These are phyloP conservation scores for Magallana angulata DNA, from an alignment of 1,140 invertebrate genomes.

Conservation along the genomic window DNA sequence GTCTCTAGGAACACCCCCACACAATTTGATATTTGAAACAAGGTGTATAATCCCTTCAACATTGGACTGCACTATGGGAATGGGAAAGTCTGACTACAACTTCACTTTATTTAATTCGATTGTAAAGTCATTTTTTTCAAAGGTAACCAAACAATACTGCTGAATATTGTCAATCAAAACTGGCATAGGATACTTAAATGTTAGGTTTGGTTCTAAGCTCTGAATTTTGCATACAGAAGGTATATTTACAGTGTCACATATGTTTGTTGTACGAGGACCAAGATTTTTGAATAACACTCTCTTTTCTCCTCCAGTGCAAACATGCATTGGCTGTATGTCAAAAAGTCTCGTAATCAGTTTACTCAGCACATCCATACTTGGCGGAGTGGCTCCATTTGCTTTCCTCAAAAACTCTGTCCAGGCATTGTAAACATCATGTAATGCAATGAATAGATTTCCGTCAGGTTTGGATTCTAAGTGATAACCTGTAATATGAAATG, in stretches of 20 bases:
- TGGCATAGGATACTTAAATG: not conserved
- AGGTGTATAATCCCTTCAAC: not conserved
- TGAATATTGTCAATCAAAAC: not conserved
- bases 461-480: constrained; percentile 11
- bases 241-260: not conserved
- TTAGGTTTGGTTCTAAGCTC: not conserved
- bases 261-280: constrained; percentile 20
- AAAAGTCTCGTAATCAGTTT: constrained; percentile 31
- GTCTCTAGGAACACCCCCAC: constrained; percentile 7
- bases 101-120: not conserved
- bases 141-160: not conserved
- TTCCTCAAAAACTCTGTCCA: constrained; percentile 31
- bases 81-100: not conserved
- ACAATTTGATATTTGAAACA: constrained; percentile 35
- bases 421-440: constrained; percentile 35
- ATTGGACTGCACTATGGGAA: not conserved
- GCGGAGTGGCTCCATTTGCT: not conserved
- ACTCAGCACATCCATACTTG: constrained; percentile 25
- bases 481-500: constrained; percentile 32
- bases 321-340: not conserved
- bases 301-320: constrained; percentile 14
- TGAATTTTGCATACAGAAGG: constrained; percentile 36
- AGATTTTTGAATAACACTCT: constrained; percentile 30
- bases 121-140: not conserved
- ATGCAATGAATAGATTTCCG: constrained; percentile 13